Conservation (phyloP, 1,140 invertebrate genomes). For the Pseudomyrmex concolor region DNA sequence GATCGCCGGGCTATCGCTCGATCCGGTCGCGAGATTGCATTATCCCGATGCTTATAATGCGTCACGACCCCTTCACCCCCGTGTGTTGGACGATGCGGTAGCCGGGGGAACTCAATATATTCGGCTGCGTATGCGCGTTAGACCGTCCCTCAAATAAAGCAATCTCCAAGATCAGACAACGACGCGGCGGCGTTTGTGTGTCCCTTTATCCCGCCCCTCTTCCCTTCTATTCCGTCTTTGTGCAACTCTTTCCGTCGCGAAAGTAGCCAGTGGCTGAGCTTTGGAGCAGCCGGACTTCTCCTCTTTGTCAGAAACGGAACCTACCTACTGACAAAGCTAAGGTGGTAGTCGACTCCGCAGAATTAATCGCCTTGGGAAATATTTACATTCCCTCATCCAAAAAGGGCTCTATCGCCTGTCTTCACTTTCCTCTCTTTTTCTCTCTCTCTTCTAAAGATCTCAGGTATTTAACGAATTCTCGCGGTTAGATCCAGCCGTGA, state of each 20-base stretch:
- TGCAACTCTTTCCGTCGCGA: conserved; percentile 18
- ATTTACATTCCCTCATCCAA: conserved; percentile 70
- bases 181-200: conserved; percentile 68
- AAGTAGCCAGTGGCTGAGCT: conserved; percentile 60
- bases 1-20: conserved; percentile 77
- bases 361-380: conserved; percentile 74
- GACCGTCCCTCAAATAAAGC: conserved; percentile 78
- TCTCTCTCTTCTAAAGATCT: too few species aligned
- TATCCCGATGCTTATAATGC: conserved; percentile 75
- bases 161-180: conserved; percentile 78
- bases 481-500: conserved; percentile 7
- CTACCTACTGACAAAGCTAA: conserved; percentile 64
- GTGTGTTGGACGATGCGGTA: conserved; percentile 6
- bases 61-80: conserved; percentile 50
- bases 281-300: conserved; percentile 54
- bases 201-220: conserved; percentile 47
- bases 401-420: conserved; percentile 33
- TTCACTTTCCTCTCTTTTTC: conserved; percentile 3
- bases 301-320: conserved; percentile 64
- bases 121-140: conserved; percentile 68
- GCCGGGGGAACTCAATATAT: conserved; percentile 60
- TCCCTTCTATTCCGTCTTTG: not conserved
- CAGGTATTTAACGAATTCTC: conserved; percentile 13
- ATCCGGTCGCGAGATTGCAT: conserved; percentile 76
- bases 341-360: conserved; percentile 66